Evolutionary conservation across 2,888 invertebrate genomes (phyloP), one percentile per base, ranked within the genome.

Genomic region (Temnothorax ravouxi): DNA sequence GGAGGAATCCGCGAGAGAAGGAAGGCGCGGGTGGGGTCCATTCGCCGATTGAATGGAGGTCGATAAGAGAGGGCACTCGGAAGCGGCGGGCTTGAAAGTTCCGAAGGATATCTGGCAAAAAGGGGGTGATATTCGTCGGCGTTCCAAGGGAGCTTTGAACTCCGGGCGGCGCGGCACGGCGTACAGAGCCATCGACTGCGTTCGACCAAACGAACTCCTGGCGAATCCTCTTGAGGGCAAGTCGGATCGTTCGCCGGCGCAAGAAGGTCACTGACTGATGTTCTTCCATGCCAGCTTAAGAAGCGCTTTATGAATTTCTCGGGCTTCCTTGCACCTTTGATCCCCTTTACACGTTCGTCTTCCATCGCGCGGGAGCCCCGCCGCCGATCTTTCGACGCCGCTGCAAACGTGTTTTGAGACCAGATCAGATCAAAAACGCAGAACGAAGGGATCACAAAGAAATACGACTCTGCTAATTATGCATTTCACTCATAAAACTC

Each of bases 251-350:
- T 82, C 72, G 38, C 50, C 80, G 77, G 72, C 74, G 87, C 76
- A 85, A 86, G 90, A 85, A 89, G 90, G 88, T 89, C 90, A 86
- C 88, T 84, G 88, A 87, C 88, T 87, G 85, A 86, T 76, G 83
- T 85, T 72, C 86, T 75, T 59, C 74, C 62, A 66, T 75, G 67
- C 59, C 85, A 77, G 86, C 90, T 90, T 88, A 88, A 90, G 90
- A 86, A 86, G 83, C 69, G 89, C 90, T 90, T 90, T 90, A 90
- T 90, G 89, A 90, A 90, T 90, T 88, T 90, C 89, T 86, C 89
- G 84, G 62, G 85, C 90, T 90, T 84, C 86, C 59, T 81, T 52
- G 76, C 84, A 74, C 81, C 85, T 77, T 84, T 67, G 75, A 83
- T 84, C 87, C 81, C 69, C 79, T 87, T 90, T 87, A 75, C 88